Conservation (phyloP, 2,113 vertebrate species). For the Melanerpes formicivorus region DNA sequence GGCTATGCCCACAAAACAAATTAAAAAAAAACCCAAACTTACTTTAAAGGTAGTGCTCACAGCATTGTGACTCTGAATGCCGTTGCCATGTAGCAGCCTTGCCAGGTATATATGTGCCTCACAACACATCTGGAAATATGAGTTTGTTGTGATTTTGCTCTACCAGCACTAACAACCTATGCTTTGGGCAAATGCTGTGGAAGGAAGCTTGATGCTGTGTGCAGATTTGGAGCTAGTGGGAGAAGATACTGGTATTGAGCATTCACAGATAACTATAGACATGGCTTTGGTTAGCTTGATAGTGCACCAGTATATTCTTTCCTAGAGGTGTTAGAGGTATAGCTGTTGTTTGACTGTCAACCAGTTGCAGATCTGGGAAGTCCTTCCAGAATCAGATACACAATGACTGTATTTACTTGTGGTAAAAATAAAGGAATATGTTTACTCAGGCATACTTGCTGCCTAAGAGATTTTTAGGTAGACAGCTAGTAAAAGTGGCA, state of each 20-base stretch:
- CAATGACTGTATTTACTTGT: not conserved
- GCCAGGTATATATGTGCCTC: not conserved
- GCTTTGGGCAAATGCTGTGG: not conserved
- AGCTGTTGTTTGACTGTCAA: not conserved
- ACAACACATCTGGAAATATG: not conserved
- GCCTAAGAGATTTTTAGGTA: not conserved
- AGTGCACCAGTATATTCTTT: not conserved
- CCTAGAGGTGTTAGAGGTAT: not conserved
- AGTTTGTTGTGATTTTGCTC: not conserved
- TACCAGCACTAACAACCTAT: not conserved
- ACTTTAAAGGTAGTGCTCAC: not conserved
- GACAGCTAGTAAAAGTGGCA: not conserved
- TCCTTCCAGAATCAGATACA: not conserved
- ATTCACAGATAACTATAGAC: not conserved
- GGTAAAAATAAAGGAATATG: rapidly evolving
- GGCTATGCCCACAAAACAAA: not conserved
- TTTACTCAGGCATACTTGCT: not conserved
- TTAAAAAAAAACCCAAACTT: not conserved
- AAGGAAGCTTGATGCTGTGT: not conserved
- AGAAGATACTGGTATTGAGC: not conserved
- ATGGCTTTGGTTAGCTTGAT: not conserved
- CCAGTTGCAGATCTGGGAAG: not conserved
- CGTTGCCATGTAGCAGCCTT: not conserved
- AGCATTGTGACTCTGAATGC: not conserved
- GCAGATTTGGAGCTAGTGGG: not conserved